Evolutionary conservation across 2,888 invertebrate species (phyloP).

Genomic region (Tinea pellionella): DNA sequence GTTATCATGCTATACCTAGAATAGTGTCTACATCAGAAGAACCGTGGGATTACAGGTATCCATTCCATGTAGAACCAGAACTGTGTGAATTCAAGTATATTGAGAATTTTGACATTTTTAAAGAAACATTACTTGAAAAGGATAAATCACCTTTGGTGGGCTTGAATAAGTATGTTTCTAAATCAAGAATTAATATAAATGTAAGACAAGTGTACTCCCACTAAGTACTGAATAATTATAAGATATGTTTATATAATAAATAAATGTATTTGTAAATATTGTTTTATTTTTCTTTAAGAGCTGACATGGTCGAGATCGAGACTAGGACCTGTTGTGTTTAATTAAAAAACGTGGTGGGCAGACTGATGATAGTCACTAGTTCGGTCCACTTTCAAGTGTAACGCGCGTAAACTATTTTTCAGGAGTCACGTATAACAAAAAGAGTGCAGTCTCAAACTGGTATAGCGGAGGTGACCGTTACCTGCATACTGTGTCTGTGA

Average conservation of each 20-base stretch:
- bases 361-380: too few relatives aligned
- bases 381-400: too few relatives aligned
- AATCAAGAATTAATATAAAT: slow-evolving; percentile 92
- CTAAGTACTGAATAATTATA: slow-evolving; percentile 70
- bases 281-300: neutral
- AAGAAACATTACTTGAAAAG: slow-evolving; percentile 28
- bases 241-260: slow-evolving; percentile 9
- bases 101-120: slow-evolving; percentile 16
- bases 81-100: slow-evolving; percentile 29
- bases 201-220: slow-evolving; percentile 95
- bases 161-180: slow-evolving; percentile 72
- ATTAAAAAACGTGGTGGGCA: too few relatives aligned
- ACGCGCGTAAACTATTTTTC: too few relatives aligned
- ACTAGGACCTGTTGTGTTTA: too few relatives aligned
- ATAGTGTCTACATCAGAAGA: slow-evolving; percentile 69
- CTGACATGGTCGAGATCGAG: too few relatives aligned
- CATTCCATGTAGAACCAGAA: neutral
- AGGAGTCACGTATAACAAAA: too few relatives aligned
- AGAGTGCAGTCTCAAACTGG: too few relatives aligned
- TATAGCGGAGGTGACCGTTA: too few relatives aligned
- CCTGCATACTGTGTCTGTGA: too few relatives aligned
- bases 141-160: too few relatives aligned
- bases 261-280: neutral
- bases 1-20: slow-evolving; percentile 95
- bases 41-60: slow-evolving; percentile 51